Conservation (phyloP, 2,888 invertebrate species). For the Pterostichus niger region DNA sequence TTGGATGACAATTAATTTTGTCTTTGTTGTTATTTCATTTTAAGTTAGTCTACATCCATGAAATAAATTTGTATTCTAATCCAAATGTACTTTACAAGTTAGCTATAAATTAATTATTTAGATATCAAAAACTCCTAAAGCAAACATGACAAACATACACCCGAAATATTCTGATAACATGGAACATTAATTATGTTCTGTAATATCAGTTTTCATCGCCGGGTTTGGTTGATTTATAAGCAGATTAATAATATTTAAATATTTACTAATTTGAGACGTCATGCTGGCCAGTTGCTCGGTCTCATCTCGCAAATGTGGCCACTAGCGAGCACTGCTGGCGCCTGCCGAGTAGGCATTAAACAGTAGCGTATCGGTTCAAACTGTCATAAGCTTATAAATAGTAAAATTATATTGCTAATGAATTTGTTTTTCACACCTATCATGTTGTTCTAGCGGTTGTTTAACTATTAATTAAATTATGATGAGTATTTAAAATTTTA, state of each 20-base stretch:
- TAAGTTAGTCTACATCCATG: no score
- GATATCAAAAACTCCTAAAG: neutral
- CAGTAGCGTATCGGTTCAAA: constrained; percentile 27
- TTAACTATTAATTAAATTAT: constrained; percentile 16
- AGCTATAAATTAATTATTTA: neutral
- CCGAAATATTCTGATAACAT: neutral
- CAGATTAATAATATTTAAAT: constrained; percentile 31
- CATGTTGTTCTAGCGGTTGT: constrained; percentile 8
- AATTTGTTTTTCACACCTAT: constrained; percentile 42
- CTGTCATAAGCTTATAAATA: neutral
- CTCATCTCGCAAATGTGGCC: neutral
- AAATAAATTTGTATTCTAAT: no score
- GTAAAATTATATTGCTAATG: constrained; percentile 20
- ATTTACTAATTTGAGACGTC: constrained; percentile 42
- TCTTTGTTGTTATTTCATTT: no score
- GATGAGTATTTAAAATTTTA: constrained; percentile 2
- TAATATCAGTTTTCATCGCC: constrained; percentile 14
- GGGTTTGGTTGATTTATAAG: constrained; percentile 23
- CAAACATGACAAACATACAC: neutral
- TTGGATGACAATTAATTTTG: no score
- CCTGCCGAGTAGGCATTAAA: constrained; percentile 3
- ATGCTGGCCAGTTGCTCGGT: constrained; percentile 1
- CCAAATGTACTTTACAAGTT: no score
- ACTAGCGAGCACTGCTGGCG: constrained; percentile 10
- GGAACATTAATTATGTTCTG: constrained; percentile 2